phyloP scores from a whole-genome alignment of 2,113 vertebrate genomes.

The Guaruba guarouba region DNA sequence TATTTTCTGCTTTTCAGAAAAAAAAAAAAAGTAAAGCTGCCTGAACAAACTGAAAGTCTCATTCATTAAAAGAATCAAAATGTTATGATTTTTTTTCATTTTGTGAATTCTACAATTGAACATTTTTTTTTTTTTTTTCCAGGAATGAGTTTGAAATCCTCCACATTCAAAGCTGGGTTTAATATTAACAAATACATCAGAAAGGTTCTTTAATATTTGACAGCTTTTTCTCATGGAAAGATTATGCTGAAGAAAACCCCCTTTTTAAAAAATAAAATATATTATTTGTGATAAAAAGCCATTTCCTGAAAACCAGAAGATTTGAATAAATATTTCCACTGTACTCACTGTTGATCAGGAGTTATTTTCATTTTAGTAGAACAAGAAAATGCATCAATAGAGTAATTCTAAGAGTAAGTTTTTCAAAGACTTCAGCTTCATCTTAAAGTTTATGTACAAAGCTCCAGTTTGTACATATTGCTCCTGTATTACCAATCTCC shows the following conservation, averaged over 20 bases:
- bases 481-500: neutral
- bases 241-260: neutral
- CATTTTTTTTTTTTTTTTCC: neutral
- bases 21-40: neutral
- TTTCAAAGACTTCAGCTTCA: neutral
- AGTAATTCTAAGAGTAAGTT: neutral
- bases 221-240: neutral
- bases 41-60: neutral
- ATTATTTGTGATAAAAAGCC: neutral
- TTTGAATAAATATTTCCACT: neutral
- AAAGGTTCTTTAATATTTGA: neutral
- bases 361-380: neutral
- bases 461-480: neutral
- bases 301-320: neutral
- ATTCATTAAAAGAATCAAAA: neutral
- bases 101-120: neutral
- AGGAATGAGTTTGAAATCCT: neutral
- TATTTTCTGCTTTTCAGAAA: conserved; percentile 22
- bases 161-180: neutral
- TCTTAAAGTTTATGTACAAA: neutral
- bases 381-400: neutral
- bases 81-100: neutral
- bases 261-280: neutral
- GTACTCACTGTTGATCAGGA: neutral
- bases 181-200: neutral